A percentile compares a stretch with the other conserved stretches of the same genome.
Conservation (phyloP, 1,140 invertebrate species). For the Aporrectodea caliginosa region DNA sequence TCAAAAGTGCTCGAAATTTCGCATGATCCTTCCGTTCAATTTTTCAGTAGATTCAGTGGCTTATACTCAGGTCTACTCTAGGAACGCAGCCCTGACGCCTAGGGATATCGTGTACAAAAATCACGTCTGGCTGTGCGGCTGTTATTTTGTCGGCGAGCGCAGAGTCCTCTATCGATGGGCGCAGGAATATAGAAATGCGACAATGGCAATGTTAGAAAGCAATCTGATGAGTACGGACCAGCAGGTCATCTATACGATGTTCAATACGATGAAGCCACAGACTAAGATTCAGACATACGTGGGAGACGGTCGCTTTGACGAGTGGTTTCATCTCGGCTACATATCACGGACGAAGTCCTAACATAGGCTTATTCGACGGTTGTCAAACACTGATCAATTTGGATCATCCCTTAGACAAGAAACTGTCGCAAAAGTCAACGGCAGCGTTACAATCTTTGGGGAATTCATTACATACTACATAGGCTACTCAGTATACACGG, state of each 20-base stretch:
- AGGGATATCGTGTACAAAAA: slow-evolving; percentile 37
- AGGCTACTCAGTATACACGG: too few species aligned
- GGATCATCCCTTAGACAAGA: too few species aligned
- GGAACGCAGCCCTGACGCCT: slow-evolving; percentile 29
- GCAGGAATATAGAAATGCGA: slow-evolving; percentile 4
- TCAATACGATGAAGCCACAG: too few species aligned
- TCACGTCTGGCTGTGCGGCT: slow-evolving; percentile 44
- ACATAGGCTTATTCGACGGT: too few species aligned
- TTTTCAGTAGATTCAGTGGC: slow-evolving; percentile 38
- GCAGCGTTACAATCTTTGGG: too few species aligned
- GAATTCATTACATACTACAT: too few species aligned
- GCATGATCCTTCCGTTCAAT: slow-evolving; percentile 37
- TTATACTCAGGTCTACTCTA: slow-evolving; percentile 38
- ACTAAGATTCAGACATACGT: too few species aligned
- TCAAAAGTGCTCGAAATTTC: neutral
- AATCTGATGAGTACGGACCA: slow-evolving; percentile 20
- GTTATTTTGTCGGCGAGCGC: slow-evolving; percentile 16
- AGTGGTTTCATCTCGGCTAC: slow-evolving; percentile 22
- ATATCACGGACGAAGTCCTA: too few species aligned
- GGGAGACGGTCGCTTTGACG: too few species aligned
- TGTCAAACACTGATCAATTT: too few species aligned
- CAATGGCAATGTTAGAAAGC: neutral
- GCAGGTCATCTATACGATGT: slow-evolving; percentile 23
- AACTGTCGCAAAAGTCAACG: too few species aligned
- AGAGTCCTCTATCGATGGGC: neutral